Evolutionary conservation across 2,113 vertebrate species (phyloP).

Genomic region (Grammomys surdaster): DNA sequence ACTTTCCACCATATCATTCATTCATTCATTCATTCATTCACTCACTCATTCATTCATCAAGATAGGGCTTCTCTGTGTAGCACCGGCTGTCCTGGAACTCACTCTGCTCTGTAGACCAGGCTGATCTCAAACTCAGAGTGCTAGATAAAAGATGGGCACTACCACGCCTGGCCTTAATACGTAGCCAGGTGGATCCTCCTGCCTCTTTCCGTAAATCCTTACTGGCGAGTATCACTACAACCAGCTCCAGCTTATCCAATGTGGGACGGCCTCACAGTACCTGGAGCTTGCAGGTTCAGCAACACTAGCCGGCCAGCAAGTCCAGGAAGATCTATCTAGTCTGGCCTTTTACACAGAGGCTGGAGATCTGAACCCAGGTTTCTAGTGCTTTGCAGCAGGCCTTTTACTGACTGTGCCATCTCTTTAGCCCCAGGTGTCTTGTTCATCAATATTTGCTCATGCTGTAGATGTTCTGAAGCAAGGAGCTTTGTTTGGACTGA

Average conservation of each 20-base stretch:
- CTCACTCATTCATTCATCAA: background rate
- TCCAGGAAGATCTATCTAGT: background rate
- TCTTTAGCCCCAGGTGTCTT: background rate
- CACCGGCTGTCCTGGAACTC: background rate
- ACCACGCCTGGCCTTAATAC: background rate
- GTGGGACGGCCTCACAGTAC: background rate
- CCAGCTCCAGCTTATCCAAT: background rate
- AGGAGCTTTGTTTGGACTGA: background rate
- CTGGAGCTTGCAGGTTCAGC: background rate
- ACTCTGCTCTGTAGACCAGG: background rate
- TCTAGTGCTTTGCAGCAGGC: background rate
- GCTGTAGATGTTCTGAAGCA: conserved; percentile 5
- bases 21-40: background rate
- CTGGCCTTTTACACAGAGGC: background rate
- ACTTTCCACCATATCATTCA: background rate
- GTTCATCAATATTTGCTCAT: background rate
- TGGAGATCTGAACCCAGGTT: background rate
- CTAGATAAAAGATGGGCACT: background rate
- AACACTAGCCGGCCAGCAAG: background rate
- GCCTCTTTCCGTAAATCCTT: background rate
- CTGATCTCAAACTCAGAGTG: background rate
- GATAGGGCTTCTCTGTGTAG: background rate
- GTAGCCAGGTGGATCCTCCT: background rate
- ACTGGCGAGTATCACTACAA: background rate
- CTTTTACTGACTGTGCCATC: background rate